Percentiles rank a stretch among this genome's conserved stretches.
These are phyloP conservation scores for Chamaetylas fuelleborni DNA, from an alignment of 2,113 vertebrate genomes.

Conservation along the genomic window DNA sequence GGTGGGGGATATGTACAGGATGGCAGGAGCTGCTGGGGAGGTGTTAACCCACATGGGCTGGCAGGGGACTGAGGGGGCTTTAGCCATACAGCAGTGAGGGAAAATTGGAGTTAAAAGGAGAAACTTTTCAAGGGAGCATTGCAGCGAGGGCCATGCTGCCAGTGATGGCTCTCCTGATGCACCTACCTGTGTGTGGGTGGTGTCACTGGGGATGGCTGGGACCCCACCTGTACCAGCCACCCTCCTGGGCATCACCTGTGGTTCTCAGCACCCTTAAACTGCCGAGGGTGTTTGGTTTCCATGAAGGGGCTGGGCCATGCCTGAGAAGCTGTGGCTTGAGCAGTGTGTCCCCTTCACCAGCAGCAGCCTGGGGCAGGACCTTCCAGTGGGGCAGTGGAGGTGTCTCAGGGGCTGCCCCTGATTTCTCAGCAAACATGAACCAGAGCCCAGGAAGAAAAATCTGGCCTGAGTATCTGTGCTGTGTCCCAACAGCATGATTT, in stretches of 20 bases:
- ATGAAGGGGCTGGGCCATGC: background rate
- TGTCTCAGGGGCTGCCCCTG: fast-evolving
- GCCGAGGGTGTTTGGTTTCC: background rate
- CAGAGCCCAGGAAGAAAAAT: background rate
- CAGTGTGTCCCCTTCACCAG: background rate
- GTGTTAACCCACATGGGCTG: background rate
- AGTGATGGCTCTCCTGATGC: background rate
- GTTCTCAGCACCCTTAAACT: background rate
- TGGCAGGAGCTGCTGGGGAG: background rate
- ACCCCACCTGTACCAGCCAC: background rate
- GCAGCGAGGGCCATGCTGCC: fast-evolving
- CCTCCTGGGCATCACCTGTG: background rate
- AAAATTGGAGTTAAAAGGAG: background rate
- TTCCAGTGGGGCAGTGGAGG: background rate
- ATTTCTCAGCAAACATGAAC: background rate
- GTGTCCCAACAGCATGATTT: background rate
- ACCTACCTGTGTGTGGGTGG: fast-evolving
- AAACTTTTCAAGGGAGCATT: background rate
- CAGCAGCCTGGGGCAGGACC: background rate
- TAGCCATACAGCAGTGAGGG: background rate
- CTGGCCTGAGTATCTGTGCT: background rate
- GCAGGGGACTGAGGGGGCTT: background rate
- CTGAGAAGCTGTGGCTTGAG: background rate
- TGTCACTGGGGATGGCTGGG: background rate
- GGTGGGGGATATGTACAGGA: fast-evolving